Percentiles rank a stretch among this genome's conserved stretches.
These are phyloP conservation scores for Nautilus pompilius DNA, from an alignment of 1,140 invertebrate species.

Conservation along the genomic window DNA sequence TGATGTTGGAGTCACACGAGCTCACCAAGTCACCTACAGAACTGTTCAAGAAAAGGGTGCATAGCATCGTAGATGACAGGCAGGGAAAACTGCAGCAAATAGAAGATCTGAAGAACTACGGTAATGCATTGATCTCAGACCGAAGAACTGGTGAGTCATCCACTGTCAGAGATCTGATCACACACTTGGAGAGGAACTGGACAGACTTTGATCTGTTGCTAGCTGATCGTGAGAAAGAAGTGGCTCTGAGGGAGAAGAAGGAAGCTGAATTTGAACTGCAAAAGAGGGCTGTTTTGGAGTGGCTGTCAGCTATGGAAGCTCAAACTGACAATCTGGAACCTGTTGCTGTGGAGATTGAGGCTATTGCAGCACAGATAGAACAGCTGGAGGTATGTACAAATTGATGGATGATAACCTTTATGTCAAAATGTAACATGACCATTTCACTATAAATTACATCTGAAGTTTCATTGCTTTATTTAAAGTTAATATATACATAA, in stretches of 20 bases:
- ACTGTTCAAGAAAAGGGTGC: constrained; percentile 68
- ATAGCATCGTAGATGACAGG: constrained; percentile 56
- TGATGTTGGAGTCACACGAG: constrained; percentile 73
- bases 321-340: constrained; percentile 69
- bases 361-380: constrained; percentile 77
- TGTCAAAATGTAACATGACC: not conserved
- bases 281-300: constrained; percentile 78
- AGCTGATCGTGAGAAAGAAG: constrained; percentile 79
- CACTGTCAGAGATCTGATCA: constrained; percentile 72
- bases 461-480: not conserved
- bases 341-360: constrained; percentile 83
- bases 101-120: constrained; percentile 75
- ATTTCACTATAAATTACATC: not conserved
- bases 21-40: constrained; percentile 67
- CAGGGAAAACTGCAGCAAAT: constrained; percentile 64
- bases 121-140: constrained; percentile 79
- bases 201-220: constrained; percentile 67
- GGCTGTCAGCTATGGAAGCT: constrained; percentile 78
- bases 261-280: constrained; percentile 79
- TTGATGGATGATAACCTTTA: too few species aligned
- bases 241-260: constrained; percentile 78
- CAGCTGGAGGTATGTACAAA: constrained; percentile 68
- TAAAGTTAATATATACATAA: too few species aligned
- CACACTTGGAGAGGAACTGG: constrained; percentile 80
- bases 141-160: constrained; percentile 65